Percentiles rank a stretch among this genome's conserved stretches.
Evolutionary conservation across 2,113 vertebrate genomes (phyloP).

Genomic region (Sylvietta virens): DNA sequence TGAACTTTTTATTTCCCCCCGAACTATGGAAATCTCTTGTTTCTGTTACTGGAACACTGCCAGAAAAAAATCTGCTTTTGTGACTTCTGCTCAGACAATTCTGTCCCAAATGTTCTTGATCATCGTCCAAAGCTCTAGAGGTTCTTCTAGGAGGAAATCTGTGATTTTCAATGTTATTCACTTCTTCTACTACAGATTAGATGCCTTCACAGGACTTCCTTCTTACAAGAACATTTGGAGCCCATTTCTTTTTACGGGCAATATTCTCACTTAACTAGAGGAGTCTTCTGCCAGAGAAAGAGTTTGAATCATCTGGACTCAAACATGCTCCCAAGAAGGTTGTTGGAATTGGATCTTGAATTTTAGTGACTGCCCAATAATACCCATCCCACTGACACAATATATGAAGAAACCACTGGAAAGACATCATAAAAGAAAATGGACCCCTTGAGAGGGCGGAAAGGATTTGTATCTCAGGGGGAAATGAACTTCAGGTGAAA

Average conservation of each 20-base stretch:
- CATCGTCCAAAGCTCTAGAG: background rate
- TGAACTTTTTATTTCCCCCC: background rate
- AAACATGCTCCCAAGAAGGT: background rate
- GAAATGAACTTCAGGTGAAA: background rate
- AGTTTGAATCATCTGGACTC: background rate
- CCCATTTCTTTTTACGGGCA: background rate
- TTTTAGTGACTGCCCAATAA: background rate
- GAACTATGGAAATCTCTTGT: background rate
- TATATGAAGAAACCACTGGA: background rate
- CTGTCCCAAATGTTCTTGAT: background rate
- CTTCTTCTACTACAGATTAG: background rate
- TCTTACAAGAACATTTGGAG: slow-evolving; percentile 3
- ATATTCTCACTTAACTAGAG: background rate
- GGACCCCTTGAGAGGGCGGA: background rate
- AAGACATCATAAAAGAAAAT: background rate
- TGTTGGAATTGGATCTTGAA: background rate
- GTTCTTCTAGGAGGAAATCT: background rate
- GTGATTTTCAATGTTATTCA: background rate
- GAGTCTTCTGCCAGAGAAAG: background rate
- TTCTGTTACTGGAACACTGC: background rate
- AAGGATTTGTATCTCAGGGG: background rate
- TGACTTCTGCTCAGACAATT: background rate
- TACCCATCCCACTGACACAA: background rate
- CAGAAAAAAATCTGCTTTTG: background rate
- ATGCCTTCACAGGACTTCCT: background rate